Percentiles rank a stretch among this genome's conserved stretches.
phyloP scores from a whole-genome alignment of 2,797 vertebrate genomes.

The Manis javanica region DNA sequence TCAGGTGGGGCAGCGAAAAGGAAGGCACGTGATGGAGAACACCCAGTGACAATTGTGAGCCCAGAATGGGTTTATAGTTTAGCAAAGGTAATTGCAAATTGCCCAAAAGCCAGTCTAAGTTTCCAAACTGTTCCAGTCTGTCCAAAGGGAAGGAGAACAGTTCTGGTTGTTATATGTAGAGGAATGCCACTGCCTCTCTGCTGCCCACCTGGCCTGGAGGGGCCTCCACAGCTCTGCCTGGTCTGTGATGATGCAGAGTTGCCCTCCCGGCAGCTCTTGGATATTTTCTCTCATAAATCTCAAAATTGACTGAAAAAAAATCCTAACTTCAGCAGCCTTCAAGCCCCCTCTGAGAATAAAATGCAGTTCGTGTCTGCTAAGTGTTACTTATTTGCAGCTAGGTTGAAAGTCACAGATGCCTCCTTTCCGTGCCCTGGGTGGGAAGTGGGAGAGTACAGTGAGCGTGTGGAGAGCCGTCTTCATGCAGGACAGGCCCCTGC shows the following conservation, averaged over 20 bases:
- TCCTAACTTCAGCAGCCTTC: background rate
- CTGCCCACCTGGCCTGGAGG: background rate
- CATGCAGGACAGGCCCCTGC: accelerated
- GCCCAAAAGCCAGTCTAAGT: background rate
- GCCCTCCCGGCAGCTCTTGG: background rate
- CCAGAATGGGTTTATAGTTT: background rate
- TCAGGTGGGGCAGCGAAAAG: background rate
- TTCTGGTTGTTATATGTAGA: background rate
- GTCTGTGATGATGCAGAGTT: background rate
- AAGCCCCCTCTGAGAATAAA: background rate
- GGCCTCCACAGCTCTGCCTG: too few relatives aligned
- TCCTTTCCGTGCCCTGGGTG: background rate
- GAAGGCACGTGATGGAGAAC: background rate
- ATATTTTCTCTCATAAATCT: background rate
- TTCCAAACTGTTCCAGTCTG: background rate
- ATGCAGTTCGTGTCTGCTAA: background rate
- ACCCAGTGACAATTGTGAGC: slow-evolving; percentile 19
- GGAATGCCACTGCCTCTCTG: background rate
- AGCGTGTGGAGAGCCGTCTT: background rate
- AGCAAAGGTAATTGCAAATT: background rate
- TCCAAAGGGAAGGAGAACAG: background rate
- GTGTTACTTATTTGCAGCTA: slow-evolving; percentile 5
- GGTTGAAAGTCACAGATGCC: background rate
- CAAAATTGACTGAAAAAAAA: background rate
- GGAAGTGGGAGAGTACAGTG: background rate